Conservation (phyloP, 2,888 invertebrate genomes). For the Peribatodes rhomboidaria region DNA sequence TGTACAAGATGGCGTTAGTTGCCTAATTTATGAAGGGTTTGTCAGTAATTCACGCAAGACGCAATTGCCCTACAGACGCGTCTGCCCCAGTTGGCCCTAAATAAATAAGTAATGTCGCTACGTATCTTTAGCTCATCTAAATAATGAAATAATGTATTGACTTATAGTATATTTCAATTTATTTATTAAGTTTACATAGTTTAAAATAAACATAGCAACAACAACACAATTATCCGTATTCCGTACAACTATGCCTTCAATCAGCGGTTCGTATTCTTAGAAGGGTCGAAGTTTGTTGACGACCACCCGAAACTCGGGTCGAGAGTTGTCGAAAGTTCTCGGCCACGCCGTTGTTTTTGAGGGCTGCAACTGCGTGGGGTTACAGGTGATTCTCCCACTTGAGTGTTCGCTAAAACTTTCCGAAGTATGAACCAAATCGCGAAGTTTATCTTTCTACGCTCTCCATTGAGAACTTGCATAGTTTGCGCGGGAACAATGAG, state of each 20-base stretch:
- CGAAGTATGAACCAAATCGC: slow-evolving; percentile 70
- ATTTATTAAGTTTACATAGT: slow-evolving; percentile 7
- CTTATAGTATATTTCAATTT: neutral
- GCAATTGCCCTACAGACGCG: too few relatives aligned
- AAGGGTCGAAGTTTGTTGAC: slow-evolving; percentile 55
- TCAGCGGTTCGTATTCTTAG: slow-evolving; percentile 44
- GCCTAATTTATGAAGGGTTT: too few relatives aligned
- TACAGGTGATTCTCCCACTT: slow-evolving; percentile 71
- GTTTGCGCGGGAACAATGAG: slow-evolving; percentile 71
- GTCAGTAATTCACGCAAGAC: too few relatives aligned
- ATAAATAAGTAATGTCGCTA: too few relatives aligned
- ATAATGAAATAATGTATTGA: neutral
- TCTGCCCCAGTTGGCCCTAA: too few relatives aligned
- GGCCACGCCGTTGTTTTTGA: slow-evolving; percentile 66
- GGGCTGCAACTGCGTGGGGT: slow-evolving; percentile 60
- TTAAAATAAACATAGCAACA: slow-evolving; percentile 8
- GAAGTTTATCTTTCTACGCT: slow-evolving; percentile 69
- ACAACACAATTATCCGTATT: slow-evolving; percentile 25
- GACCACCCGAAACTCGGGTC: slow-evolving; percentile 52
- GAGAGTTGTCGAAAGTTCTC: slow-evolving; percentile 67
- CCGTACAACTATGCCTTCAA: slow-evolving; percentile 32
- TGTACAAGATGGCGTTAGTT: too few relatives aligned
- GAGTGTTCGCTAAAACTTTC: slow-evolving; percentile 66
- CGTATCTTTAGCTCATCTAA: neutral
- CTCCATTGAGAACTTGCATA: slow-evolving; percentile 71